Conservation (phyloP, 2,113 vertebrate species). For the Corythoichthys intestinalis region DNA sequence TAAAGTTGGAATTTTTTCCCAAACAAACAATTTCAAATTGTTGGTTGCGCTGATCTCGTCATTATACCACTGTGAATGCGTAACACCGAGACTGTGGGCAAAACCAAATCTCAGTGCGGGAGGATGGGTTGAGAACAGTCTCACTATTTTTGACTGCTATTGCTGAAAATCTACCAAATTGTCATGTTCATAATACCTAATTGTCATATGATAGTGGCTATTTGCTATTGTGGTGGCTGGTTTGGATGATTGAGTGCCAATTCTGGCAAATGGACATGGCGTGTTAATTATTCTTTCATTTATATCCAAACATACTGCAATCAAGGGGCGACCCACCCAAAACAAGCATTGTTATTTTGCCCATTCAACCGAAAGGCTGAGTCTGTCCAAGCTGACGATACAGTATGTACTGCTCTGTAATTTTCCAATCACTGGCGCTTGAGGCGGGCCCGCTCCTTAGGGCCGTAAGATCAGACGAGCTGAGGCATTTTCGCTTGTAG, state of each 20-base stretch:
- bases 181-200: too few species aligned
- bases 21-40: too few species aligned
- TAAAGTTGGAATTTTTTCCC: too few species aligned
- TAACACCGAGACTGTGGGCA: too few species aligned
- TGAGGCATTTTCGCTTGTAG: constrained; percentile 62
- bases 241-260: background rate
- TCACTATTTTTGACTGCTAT: too few species aligned
- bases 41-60: too few species aligned
- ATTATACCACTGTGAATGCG: too few species aligned
- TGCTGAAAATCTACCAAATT: too few species aligned
- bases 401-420: constrained; percentile 56
- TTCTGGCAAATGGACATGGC: background rate
- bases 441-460: constrained; percentile 63
- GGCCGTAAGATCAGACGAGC: constrained; percentile 69
- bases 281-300: background rate
- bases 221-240: too few species aligned
- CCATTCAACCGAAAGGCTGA: background rate
- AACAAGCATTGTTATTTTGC: constrained; percentile 7
- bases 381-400: constrained; percentile 40
- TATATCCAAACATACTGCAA: background rate
- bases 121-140: too few species aligned
- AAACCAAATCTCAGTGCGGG: too few species aligned
- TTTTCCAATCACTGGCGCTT: constrained; percentile 74
- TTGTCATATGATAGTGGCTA: too few species aligned
- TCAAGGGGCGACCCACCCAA: background rate